phyloP scores from a whole-genome alignment of 2,888 invertebrate genomes.

The Himalopsyche kuldschensis region DNA sequence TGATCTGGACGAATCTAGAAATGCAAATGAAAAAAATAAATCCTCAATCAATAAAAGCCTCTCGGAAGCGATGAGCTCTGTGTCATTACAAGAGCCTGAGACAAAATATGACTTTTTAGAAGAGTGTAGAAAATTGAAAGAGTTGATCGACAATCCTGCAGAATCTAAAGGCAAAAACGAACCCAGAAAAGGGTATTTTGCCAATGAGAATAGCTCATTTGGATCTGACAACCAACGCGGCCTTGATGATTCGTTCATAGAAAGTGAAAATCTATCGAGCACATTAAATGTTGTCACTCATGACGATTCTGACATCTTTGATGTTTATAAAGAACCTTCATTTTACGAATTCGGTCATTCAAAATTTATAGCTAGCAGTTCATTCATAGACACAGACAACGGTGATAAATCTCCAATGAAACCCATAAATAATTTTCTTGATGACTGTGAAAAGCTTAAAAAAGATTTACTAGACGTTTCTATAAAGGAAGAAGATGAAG shows the following conservation, averaged over 20 bases:
- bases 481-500: constrained; percentile 13
- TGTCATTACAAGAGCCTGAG: neutral
- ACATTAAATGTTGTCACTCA: neutral
- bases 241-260: constrained; percentile 3
- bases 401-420: constrained; percentile 42
- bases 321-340: constrained; percentile 27
- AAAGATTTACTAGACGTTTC: constrained; percentile 39
- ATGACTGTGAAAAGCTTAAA: constrained; percentile 53
- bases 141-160: constrained; percentile 9
- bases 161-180: neutral
- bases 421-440: constrained; percentile 46
- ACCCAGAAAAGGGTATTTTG: neutral
- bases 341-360: constrained; percentile 31
- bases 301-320: constrained; percentile 31
- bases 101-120: constrained; percentile 13
- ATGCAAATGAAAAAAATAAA: neutral
- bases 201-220: neutral
- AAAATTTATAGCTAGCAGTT: constrained; percentile 38
- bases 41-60: neutral
- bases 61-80: neutral
- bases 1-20: neutral
- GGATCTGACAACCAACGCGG: neutral
- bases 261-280: neutral
- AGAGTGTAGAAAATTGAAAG: constrained; percentile 19
- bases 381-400: constrained; percentile 40